Conservation (phyloP, 37 sponge, comb jelly and placozoan genomes). For the Chondrilla cf. caribensis region DNA sequence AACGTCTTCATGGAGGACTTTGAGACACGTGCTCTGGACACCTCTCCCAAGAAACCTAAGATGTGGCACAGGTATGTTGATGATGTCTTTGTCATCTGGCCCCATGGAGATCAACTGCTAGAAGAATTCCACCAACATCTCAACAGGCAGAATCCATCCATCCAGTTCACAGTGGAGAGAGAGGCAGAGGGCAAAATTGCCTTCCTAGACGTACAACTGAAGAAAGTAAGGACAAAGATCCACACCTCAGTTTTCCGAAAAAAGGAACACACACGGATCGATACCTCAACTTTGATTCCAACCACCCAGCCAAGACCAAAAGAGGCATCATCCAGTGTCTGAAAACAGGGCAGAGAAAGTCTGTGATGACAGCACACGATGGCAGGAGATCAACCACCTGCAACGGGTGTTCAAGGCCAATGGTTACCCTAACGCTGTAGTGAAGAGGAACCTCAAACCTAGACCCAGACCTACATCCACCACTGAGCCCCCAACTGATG, state of each 20-base stretch:
- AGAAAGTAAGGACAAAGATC: constrained; percentile 1
- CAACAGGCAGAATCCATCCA: not conserved
- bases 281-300: not conserved
- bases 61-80: constrained; percentile 28
- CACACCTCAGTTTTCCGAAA: not conserved
- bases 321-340: too few species aligned
- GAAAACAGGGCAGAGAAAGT: too few species aligned
- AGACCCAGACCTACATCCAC: too few species aligned
- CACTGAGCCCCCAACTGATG: too few species aligned
- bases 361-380: too few species aligned
- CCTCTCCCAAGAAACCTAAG: not conserved
- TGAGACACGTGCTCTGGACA: not conserved
- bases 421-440: too few species aligned
- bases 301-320: too few species aligned
- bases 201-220: constrained; percentile 27
- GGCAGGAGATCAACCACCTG: too few species aligned
- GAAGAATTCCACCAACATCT: constrained; percentile 8
- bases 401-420: too few species aligned
- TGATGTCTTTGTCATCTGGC: constrained; percentile 12
- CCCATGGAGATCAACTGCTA: not conserved
- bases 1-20: constrained; percentile 17
- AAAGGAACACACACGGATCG: constrained; percentile 20
- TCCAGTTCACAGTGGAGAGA: constrained; percentile 23
- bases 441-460: too few species aligned
- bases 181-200: constrained; percentile 1